A percentile compares a stretch with the other conserved stretches of the same genome.
These are phyloP conservation scores for Triplophysa bombifrons DNA, from an alignment of 2,797 vertebrate genomes.

Conservation along the genomic window DNA sequence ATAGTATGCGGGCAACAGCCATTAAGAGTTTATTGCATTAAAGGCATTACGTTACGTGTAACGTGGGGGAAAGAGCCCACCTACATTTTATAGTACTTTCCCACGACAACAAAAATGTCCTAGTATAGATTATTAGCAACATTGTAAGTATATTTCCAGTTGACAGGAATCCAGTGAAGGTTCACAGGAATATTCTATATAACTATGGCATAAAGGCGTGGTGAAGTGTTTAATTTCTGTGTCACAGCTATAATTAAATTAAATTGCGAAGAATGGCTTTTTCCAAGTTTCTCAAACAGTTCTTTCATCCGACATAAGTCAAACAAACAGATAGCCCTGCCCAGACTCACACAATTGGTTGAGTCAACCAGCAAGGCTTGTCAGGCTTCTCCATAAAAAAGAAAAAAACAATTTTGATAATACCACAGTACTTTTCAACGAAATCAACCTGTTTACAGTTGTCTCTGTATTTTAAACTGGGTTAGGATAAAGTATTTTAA, in stretches of 20 bases:
- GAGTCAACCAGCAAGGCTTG: background rate
- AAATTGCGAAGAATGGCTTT: background rate
- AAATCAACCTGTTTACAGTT: background rate
- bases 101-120: slow-evolving; percentile 47
- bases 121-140: slow-evolving; percentile 28
- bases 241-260: background rate
- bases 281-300: background rate
- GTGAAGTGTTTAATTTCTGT: background rate
- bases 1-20: slow-evolving; percentile 40
- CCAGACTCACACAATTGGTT: background rate
- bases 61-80: background rate
- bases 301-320: background rate
- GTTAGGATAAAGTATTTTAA: background rate
- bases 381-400: background rate
- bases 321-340: background rate
- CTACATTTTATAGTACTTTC: slow-evolving; percentile 47
- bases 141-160: background rate
- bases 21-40: slow-evolving; percentile 42
- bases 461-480: slow-evolving; percentile 1
- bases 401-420: background rate
- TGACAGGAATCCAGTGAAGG: background rate
- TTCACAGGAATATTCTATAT: background rate
- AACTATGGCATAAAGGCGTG: background rate
- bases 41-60: slow-evolving; percentile 18
- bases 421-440: background rate